Percentiles rank a stretch among this genome's conserved stretches.
phyloP scores from a whole-genome alignment of 1,140 invertebrate species.

The Chionoecetes opilio region DNA sequence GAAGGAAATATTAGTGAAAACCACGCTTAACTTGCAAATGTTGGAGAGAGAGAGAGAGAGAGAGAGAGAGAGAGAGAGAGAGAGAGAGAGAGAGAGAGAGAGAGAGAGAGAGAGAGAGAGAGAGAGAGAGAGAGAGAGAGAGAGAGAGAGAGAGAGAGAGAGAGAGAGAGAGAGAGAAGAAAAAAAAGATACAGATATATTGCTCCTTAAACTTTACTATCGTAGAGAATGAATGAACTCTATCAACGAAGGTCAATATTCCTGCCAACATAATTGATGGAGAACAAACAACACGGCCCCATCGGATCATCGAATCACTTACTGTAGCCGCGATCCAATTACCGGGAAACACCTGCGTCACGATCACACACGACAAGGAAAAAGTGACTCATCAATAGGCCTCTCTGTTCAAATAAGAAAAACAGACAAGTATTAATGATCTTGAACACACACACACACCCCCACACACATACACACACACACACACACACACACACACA shows the following conservation, averaged over 20 bases:
- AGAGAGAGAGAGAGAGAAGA: too few species aligned
- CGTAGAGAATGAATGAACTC: background rate
- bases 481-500: background rate
- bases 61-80: background rate
- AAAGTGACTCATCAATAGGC: background rate
- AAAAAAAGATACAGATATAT: too few species aligned
- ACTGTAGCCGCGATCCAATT: background rate
- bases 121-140: too few species aligned
- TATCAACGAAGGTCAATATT: slow-evolving; percentile 19
- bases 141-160: too few species aligned
- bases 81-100: too few species aligned
- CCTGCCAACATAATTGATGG: background rate
- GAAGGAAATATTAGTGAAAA: background rate
- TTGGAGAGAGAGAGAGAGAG: background rate
- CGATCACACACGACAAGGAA: background rate
- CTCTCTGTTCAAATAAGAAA: too few species aligned
- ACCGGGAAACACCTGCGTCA: background rate
- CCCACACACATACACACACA: too few species aligned
- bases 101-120: too few species aligned
- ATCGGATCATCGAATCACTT: slow-evolving; percentile 3
- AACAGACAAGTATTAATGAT: too few species aligned
- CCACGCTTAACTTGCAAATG: slow-evolving; percentile 5
- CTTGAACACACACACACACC: too few species aligned
- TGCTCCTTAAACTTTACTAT: too few species aligned
- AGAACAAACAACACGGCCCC: background rate